Evolutionary conservation across 2,888 invertebrate genomes (phyloP).

Genomic region (Drosophila borealis): DNA sequence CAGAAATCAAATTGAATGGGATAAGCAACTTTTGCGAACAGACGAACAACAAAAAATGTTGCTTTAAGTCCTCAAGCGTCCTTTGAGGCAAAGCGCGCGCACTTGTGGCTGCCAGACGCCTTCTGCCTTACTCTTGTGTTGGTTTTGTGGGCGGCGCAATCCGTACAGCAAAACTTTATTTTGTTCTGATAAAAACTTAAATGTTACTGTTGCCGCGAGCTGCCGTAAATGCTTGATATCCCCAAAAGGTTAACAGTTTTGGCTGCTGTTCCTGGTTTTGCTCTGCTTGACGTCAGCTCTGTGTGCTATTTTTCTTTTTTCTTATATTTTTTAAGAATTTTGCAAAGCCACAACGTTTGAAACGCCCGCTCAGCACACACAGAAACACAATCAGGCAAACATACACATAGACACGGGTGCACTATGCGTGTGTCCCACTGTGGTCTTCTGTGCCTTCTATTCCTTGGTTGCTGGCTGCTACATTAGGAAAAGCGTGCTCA

Average conservation of each 20-base stretch:
- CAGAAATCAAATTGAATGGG: slow-evolving; percentile 62
- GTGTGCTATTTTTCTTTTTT: slow-evolving; percentile 17
- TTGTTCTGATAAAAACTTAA: slow-evolving; percentile 73
- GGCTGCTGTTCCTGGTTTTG: slow-evolving; percentile 40
- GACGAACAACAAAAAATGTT: slow-evolving; percentile 31
- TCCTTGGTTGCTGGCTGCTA: slow-evolving; percentile 21
- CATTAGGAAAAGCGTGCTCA: slow-evolving; percentile 45
- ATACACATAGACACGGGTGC: slow-evolving; percentile 1
- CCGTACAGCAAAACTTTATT: slow-evolving; percentile 68
- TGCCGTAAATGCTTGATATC: slow-evolving; percentile 74
- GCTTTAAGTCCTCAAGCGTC: slow-evolving; percentile 52
- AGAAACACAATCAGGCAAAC: slow-evolving; percentile 1
- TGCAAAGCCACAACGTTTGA: slow-evolving; percentile 55
- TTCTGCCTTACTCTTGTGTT: slow-evolving; percentile 42
- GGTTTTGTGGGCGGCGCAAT: slow-evolving; percentile 41
- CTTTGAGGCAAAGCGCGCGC: slow-evolving; percentile 38
- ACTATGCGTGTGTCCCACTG: slow-evolving; percentile 16
- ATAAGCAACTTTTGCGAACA: slow-evolving; percentile 51
- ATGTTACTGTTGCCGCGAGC: slow-evolving; percentile 55
- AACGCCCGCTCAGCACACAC: slow-evolving; percentile 21
- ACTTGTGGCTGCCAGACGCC: slow-evolving; percentile 55
- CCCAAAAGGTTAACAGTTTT: slow-evolving; percentile 77
- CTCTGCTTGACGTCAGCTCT: slow-evolving; percentile 46
- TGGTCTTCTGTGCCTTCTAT: slow-evolving; percentile 22
- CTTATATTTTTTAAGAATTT: slow-evolving; percentile 44